Evolutionary conservation across 2,888 invertebrate genomes (phyloP).

Genomic region (Horisme vitalbata): DNA sequence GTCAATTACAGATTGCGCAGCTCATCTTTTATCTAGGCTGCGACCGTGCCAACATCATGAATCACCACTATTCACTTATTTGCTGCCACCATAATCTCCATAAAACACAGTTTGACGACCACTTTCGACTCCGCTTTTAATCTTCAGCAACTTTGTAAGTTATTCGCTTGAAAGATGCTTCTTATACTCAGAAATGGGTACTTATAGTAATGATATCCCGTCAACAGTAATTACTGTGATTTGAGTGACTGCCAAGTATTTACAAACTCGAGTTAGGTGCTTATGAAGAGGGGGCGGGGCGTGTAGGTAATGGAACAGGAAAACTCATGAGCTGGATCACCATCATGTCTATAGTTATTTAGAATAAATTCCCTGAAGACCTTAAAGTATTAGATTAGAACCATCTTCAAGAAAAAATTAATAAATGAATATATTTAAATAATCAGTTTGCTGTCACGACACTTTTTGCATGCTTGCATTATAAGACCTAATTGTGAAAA

Average conservation of each 20-base stretch:
- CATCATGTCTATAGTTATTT: too few species aligned
- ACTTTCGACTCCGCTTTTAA: conserved; percentile 1
- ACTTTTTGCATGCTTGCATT: too few species aligned
- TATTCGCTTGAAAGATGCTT: not conserved
- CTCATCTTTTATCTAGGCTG: conserved; percentile 13
- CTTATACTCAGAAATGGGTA: not conserved
- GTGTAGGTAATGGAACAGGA: too few species aligned
- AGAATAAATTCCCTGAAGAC: too few species aligned
- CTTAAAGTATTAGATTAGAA: too few species aligned
- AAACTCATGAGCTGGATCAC: too few species aligned
- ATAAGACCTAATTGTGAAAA: too few species aligned
- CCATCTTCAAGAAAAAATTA: too few species aligned
- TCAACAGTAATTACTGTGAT: conserved; percentile 45
- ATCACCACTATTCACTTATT: conserved; percentile 15
- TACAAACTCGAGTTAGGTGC: conserved; percentile 7
- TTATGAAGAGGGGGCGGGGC: not conserved
- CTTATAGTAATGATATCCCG: conserved; percentile 36
- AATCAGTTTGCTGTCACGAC: too few species aligned
- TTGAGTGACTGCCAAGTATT: conserved; percentile 59
- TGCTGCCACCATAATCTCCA: conserved; percentile 14
- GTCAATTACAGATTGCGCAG: conserved; percentile 10
- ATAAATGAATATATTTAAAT: too few species aligned
- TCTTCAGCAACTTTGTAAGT: conserved; percentile 3
- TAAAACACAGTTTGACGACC: conserved; percentile 12
- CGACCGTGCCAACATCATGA: conserved; percentile 25